Base-by-base conservation (phyloP, 2,113 vertebrate species). In the Periophthalmus modestus region DNA sequence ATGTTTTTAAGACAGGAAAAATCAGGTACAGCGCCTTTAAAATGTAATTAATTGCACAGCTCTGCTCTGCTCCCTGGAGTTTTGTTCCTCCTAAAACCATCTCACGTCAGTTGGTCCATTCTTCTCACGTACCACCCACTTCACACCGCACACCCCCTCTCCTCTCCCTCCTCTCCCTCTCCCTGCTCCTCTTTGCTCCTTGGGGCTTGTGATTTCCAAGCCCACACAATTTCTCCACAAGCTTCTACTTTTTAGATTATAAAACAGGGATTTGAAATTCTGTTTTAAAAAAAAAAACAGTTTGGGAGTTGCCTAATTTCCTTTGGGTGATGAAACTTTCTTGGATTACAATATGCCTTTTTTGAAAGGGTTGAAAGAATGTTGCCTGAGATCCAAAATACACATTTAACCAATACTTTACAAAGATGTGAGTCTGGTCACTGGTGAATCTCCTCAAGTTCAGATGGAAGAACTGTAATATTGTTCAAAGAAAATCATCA, bases 241-340 rank as follows among this genome's bases (percentile, higher is more conserved):
- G 1, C 47, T 28, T 12, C 65, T 66, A 19, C 66, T 23, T 12
- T 5, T n/a, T 47, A 61, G 21, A 76, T 81, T 71, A 73, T 70
- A 39, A 73, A 46, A 54, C 1, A 3, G 10, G 67, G 68, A 82
- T 78, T 68, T 48, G 18, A 69, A n/a, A 69, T 71, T 46, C 63
- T 73, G 63, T 68, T 78, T 74, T 47, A 67, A 3, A 1, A 33
- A 23, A 43, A 43, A 28, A 28, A 28, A 11, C 43, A 71, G 67
- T 78, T 65, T 74, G 34, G 75, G 62, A 73, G 48, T 58, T 50
- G 72, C 46, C 24, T 75, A 24, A 68, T 84, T 80, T 81, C 83
- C 79, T 89, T 15, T 0, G 71, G 82, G 73, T n/a, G 54, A n/a
- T 55, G 58, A 10, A 74, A 79, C 77, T 68, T 68, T 82, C 85